phyloP scores from a whole-genome alignment of 2,888 invertebrate genomes.

The Campopleginae sp. region DNA sequence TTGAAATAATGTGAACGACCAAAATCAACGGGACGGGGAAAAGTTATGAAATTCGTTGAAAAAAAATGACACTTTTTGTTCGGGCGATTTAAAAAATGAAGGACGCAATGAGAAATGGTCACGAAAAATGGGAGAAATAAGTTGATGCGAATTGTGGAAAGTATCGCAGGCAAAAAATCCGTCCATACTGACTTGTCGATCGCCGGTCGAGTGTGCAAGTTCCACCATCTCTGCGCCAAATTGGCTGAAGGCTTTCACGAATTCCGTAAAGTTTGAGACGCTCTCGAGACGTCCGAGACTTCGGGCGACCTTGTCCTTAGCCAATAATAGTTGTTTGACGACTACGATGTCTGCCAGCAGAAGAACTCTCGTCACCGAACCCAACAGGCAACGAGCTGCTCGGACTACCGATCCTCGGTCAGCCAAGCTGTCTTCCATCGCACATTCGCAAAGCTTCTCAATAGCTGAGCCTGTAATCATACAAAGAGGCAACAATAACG shows the following conservation, averaged over 20 bases:
- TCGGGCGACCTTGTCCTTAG: slow-evolving; percentile 97
- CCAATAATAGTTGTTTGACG: slow-evolving; percentile 96
- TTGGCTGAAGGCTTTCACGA: slow-evolving; percentile 99
- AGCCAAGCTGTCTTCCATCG: slow-evolving; percentile 87
- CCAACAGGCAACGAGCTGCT: slow-evolving; percentile 96
- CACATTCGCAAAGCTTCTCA: slow-evolving; percentile 94
- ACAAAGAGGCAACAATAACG: background rate
- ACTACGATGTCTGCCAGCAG: slow-evolving; percentile 98
- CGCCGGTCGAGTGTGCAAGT: slow-evolving; percentile 96
- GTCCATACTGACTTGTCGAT: slow-evolving; percentile 85
- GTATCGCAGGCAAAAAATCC: background rate
- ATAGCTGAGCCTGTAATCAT: slow-evolving; percentile 91
- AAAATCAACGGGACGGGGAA: background rate
- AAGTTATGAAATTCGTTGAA: background rate
- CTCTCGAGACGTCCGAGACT: slow-evolving; percentile 94
- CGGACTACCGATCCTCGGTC: slow-evolving; percentile 92
- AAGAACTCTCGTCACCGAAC: slow-evolving; percentile 97
- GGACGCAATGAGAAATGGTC: background rate
- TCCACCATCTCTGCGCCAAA: slow-evolving; percentile 99
- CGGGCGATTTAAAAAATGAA: background rate
- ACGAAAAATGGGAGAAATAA: background rate
- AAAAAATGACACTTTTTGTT: background rate
- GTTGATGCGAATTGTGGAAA: background rate
- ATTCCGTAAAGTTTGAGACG: slow-evolving; percentile 97
- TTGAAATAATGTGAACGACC: background rate